A percentile compares a stretch with the other conserved stretches of the same genome.
Evolutionary conservation across 2,797 vertebrate genomes (phyloP).

Genomic region (Monodelphis domestica): DNA sequence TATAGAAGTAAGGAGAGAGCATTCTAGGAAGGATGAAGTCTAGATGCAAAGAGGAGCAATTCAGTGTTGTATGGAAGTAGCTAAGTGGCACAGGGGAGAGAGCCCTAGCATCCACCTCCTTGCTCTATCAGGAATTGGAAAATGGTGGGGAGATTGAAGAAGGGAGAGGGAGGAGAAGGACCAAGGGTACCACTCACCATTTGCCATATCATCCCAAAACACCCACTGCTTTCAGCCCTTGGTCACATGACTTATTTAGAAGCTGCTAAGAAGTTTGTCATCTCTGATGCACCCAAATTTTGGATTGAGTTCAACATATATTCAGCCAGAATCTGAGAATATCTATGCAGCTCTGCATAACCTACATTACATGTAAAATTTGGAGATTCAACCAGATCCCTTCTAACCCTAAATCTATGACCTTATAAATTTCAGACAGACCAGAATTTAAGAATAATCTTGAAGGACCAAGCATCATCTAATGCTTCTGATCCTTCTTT

Average conservation of each 20-base stretch:
- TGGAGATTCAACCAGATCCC: background rate
- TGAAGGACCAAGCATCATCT: background rate
- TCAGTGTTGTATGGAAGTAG: background rate
- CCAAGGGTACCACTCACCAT: background rate
- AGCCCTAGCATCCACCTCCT: background rate
- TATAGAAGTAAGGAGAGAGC: background rate
- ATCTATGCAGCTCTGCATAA: background rate
- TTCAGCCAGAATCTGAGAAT: background rate
- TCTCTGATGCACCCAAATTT: background rate
- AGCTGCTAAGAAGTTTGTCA: background rate
- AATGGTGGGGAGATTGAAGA: rapidly evolving
- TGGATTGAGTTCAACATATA: background rate
- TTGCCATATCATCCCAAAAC: background rate
- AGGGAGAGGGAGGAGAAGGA: background rate
- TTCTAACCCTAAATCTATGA: background rate
- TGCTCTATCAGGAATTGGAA: background rate
- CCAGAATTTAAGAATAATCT: too few relatives aligned
- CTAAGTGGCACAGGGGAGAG: background rate
- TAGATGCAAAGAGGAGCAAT: background rate
- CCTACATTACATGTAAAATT: background rate
- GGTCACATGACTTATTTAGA: background rate
- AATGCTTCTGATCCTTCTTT: background rate
- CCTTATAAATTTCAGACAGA: background rate
- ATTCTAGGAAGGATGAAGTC: background rate
- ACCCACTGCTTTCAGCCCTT: background rate